Evolutionary conservation across 2,797 vertebrate species (phyloP).

Genomic region (Discoglossus pictus): DNA sequence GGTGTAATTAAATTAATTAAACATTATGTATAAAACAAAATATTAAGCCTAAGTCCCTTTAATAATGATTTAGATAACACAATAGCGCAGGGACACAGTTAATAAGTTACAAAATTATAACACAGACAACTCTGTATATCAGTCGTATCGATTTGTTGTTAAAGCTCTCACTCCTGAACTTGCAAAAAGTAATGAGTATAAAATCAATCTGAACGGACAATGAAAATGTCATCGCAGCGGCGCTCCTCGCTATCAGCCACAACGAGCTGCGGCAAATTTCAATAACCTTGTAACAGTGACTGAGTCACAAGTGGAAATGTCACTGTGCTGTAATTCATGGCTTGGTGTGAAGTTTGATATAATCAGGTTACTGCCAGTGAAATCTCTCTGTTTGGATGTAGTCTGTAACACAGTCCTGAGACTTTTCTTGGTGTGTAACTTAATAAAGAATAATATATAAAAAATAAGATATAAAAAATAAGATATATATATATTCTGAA

Average conservation of each 20-base stretch:
- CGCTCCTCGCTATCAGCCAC: slow-evolving; percentile 30
- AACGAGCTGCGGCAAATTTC: slow-evolving; percentile 32
- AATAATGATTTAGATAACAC: too few species aligned
- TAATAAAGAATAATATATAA: too few species aligned
- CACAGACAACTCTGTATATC: slow-evolving; percentile 44
- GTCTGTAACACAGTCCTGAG: neutral
- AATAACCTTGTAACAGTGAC: slow-evolving; percentile 41
- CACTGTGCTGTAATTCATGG: slow-evolving; percentile 33
- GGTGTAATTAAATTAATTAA: too few species aligned
- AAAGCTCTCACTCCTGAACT: slow-evolving; percentile 45
- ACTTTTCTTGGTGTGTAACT: too few species aligned
- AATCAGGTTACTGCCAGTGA: slow-evolving; percentile 26
- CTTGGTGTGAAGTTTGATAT: slow-evolving; percentile 36
- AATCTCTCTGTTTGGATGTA: neutral
- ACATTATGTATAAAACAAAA: too few species aligned
- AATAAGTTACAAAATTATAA: slow-evolving; percentile 37
- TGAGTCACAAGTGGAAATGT: slow-evolving; percentile 29
- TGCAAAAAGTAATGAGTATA: slow-evolving; percentile 41
- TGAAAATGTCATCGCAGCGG: slow-evolving; percentile 42
- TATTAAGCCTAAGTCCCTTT: too few species aligned
- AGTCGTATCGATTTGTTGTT: slow-evolving; percentile 42
- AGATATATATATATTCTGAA: too few species aligned
- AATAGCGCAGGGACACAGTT: slow-evolving; percentile 25
- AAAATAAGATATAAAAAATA: too few species aligned
- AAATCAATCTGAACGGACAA: slow-evolving; percentile 49